Evolutionary conservation across 2,888 invertebrate genomes (phyloP), one percentile per base, ranked within the genome.

Genomic region (Leucania comma): DNA sequence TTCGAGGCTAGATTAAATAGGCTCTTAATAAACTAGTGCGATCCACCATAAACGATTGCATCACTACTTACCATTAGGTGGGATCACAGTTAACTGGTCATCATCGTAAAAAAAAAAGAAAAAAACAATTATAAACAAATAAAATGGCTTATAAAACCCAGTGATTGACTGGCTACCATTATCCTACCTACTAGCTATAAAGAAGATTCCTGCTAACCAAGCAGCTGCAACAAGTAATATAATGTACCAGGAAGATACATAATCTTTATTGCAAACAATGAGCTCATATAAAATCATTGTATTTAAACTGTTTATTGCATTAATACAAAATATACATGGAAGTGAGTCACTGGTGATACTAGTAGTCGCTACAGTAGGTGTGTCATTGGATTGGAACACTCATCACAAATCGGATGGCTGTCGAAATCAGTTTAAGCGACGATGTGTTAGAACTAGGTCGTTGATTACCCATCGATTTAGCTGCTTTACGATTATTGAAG

Each of bases 291-390:
- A 58, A 75, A 80, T 51, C 48, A 72, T 68, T 73, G 66, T 66
- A 78, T 68, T 76, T 62, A 62, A 76, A 59, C 24, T 74, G 75
- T 74, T 68, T 74, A 53, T 62, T 61, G 57, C 54, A 65, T 76
- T 71, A 64, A 57, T 72, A 71, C 46, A 57, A 64, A 64, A 74
- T 75, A 60, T 50, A 54, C 53, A 54, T 46, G 65, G 50, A 26
- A 62, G 14, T 81, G 78, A 81, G 63, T 81, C 81, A 81, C 58
- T 51, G 14, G n/a, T 38, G 63, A 76, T 78, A 77, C 54, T 51
- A n/a, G n/a, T 29, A 53, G 46, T 48, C n/a, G 20, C 26, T n/a
- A 24, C 61, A 6, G 51, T 51, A 68, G 42, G 6, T 35, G 51
- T 57, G n/a, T 80, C 56, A 63, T 71, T n/a, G 24, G 26, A 63